A percentile compares a stretch with the other conserved stretches of the same genome.
Evolutionary conservation across 2,888 invertebrate genomes (phyloP).

Genomic region (Ochlodes sylvanus): DNA sequence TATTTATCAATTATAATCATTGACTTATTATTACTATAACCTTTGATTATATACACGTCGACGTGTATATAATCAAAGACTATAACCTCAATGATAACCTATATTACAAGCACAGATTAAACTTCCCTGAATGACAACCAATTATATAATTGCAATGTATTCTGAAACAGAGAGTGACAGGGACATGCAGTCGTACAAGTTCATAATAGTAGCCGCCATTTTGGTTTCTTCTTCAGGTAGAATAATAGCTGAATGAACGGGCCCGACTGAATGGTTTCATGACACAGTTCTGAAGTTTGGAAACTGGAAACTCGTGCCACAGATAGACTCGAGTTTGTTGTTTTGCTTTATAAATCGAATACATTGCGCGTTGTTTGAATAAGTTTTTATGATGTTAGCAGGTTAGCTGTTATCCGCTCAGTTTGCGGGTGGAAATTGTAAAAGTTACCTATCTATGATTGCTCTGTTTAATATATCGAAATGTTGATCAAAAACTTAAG

Average conservation of each 20-base stretch:
- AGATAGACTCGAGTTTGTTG: not conserved
- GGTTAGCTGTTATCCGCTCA: not conserved
- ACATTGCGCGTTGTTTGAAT: not conserved
- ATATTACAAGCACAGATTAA: not conserved
- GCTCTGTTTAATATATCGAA: no score
- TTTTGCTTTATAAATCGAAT: not conserved
- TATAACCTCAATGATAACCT: no score
- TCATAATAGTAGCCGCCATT: constrained; percentile 3
- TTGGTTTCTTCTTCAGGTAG: constrained; percentile 5
- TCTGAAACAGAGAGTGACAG: not conserved
- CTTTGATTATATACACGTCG: no score
- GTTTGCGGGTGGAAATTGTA: no score
- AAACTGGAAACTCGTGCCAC: not conserved
- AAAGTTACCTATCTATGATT: no score
- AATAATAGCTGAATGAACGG: constrained; percentile 9
- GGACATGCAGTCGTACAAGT: not conserved
- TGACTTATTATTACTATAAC: no score
- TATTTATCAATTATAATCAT: no score
- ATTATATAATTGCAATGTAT: constrained; percentile 12
- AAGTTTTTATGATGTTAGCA: not conserved
- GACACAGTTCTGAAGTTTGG: constrained; percentile 9
- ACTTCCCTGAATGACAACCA: not conserved
- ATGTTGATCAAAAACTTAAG: no score
- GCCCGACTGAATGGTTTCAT: not conserved
- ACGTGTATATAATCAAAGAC: no score